Percentiles rank a stretch among this genome's conserved stretches.
Evolutionary conservation across 1,140 invertebrate genomes (phyloP).

Genomic region (Agraylea sexmaculata): DNA sequence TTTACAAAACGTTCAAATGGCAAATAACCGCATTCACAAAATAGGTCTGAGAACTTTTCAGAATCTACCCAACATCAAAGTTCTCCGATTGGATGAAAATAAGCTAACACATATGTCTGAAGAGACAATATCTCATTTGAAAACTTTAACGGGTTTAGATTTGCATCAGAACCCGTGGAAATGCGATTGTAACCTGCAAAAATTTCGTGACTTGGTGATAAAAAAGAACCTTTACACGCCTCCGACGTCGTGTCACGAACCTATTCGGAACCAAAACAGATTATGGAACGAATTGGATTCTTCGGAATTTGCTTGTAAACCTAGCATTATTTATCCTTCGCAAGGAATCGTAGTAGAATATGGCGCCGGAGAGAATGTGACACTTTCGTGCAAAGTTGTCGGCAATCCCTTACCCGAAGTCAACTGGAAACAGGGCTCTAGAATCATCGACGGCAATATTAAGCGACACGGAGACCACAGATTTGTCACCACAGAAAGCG

Average conservation of each 20-base stretch:
- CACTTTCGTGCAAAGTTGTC: constrained; percentile 61
- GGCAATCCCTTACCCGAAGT: constrained; percentile 66
- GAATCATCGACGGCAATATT: constrained; percentile 45
- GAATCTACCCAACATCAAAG: constrained; percentile 53
- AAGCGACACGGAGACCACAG: constrained; percentile 41
- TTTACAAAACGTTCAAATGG: constrained; percentile 64
- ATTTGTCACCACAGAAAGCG: constrained; percentile 38
- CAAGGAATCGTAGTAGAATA: constrained; percentile 39
- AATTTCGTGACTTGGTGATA: constrained; percentile 65
- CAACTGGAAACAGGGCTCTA: constrained; percentile 56
- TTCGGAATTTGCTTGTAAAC: constrained; percentile 74
- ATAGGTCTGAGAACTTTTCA: constrained; percentile 61
- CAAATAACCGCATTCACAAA: constrained; percentile 55
- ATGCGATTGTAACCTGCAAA: constrained; percentile 73
- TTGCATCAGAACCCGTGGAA: constrained; percentile 76
- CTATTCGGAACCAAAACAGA: constrained; percentile 49
- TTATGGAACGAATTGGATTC: constrained; percentile 58
- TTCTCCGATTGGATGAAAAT: constrained; percentile 59
- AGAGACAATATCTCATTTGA: constrained; percentile 45
- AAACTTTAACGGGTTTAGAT: constrained; percentile 57
- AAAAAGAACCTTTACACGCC: constrained; percentile 57
- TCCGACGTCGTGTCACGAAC: constrained; percentile 58
- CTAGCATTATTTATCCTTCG: constrained; percentile 51
- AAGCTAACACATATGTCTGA: constrained; percentile 50
- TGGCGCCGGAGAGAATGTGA: constrained; percentile 55